Base-by-base conservation (phyloP, 2,888 invertebrate species). In the Lordiphosa andalusiaca region DNA sequence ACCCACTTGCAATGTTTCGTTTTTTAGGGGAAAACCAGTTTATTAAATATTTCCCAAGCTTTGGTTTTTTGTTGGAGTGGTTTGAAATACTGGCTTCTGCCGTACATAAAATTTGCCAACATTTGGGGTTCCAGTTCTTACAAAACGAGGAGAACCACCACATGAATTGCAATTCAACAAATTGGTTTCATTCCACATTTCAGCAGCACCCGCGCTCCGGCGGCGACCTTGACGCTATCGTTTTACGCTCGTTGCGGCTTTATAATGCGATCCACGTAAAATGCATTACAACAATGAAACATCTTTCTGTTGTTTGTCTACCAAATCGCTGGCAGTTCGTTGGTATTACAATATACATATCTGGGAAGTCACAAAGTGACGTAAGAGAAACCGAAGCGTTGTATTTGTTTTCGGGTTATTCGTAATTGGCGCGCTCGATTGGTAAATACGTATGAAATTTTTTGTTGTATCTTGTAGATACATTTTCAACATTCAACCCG, bases 401-500 rank as follows among this genome's bases (percentile, higher is more conserved):
- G 53, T 30, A 19, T 53, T 30, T 16, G 60, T 56, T 44, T 47
- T 12, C 36, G 21, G 49, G 46, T 39, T 60, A 65, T 60, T 55
- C 54, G 69, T 80, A 83, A 80, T 80, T 83, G 82, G 78, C 82
- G 71, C 66, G 70, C 74, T 67, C 72, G 76, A 77, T 77, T 77
- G 77, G 77, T 73, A 76, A 78, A 80, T 60, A 67, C 56, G 73
- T 67, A 77, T 62, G 65, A 69, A 74, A 72, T 63, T 51, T 63
- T 51, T 59, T 49, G 63, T 50, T 37, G 53, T 55, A 36, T 44
- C 35, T 42, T 16, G 40, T 25, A 16, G 44, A 53, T 44, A 38
- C 25, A 38, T 13, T 35, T 37, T 38, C 9, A 10, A 30, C 30
- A 10, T 30, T 10, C 10, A 30, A 30, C 30, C 30, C 30, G 30